phyloP scores from a whole-genome alignment of 2,888 invertebrate species.

The Eutolmus rufibarbis region DNA sequence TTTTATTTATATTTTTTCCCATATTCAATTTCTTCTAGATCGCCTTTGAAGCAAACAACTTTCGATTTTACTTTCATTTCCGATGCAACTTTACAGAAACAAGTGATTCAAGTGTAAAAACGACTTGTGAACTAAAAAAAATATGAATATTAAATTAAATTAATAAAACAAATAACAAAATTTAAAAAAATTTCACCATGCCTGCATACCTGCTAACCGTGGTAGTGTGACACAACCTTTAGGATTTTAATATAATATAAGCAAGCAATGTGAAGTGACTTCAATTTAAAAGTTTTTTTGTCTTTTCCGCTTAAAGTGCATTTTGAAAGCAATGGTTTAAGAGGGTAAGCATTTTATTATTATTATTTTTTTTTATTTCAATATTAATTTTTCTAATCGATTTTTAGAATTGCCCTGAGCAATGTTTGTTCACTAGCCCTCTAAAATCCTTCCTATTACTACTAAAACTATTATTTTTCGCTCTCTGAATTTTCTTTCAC shows the following conservation, averaged over 20 bases:
- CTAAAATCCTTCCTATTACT: too few relatives aligned
- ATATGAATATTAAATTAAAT: not conserved
- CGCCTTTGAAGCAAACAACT: not conserved
- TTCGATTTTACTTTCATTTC: slow-evolving; percentile 31
- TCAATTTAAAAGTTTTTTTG: not conserved
- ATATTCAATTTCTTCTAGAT: too few relatives aligned
- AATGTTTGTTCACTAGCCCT: too few relatives aligned
- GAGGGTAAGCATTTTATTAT: not conserved
- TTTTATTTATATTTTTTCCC: too few relatives aligned
- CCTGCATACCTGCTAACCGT: too few relatives aligned
- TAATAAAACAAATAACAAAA: not conserved
- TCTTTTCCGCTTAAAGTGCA: not conserved
- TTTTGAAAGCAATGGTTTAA: not conserved
- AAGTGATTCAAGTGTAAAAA: not conserved
- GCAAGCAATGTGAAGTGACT: not conserved
- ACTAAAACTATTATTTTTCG: not conserved
- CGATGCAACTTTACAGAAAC: not conserved
- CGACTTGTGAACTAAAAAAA: not conserved
- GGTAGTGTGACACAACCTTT: not conserved
- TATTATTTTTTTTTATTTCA: too few relatives aligned
- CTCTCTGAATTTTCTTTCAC: not conserved
- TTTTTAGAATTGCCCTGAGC: too few relatives aligned
- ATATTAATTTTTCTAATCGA: too few relatives aligned
- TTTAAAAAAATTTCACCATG: not conserved
- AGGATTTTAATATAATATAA: not conserved